Conservation (phyloP, 2,888 invertebrate genomes). For the Stegophylla sp. region DNA sequence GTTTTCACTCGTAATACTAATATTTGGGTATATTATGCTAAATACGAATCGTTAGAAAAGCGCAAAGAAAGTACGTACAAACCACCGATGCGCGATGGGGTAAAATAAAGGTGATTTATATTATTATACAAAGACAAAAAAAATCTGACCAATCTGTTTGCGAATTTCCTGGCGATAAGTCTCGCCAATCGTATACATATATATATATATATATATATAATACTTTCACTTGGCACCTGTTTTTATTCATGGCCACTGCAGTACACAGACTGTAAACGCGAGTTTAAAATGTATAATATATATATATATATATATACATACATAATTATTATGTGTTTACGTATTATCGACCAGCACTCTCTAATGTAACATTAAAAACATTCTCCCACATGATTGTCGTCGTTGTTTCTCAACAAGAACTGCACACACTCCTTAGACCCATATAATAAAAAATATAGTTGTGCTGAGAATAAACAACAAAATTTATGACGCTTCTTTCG, state of each 20-base stretch:
- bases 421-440: no score
- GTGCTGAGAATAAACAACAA: no score
- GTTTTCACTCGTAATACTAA: slow-evolving; percentile 9
- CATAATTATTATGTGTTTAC: no score
- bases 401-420: background rate
- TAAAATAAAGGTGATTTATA: background rate
- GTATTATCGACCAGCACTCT: slow-evolving; percentile 7
- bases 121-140: background rate
- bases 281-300: background rate
- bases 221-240: slow-evolving; percentile 55
- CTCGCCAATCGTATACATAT: slow-evolving; percentile 4
- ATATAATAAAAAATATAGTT: no score
- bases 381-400: background rate
- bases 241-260: slow-evolving; percentile 47
- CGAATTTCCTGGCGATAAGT: background rate
- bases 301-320: no score
- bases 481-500: no score
- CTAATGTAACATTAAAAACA: slow-evolving; percentile 29
- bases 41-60: background rate
- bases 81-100: background rate
- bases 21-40: background rate
- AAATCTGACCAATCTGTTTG: slow-evolving; percentile 31
- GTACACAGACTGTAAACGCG: background rate
- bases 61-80: slow-evolving; percentile 6
- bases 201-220: slow-evolving; percentile 11